Percentiles rank a stretch among this genome's conserved stretches.
Conservation (phyloP, 1,140 invertebrate genomes). For the Cherax destructor region DNA sequence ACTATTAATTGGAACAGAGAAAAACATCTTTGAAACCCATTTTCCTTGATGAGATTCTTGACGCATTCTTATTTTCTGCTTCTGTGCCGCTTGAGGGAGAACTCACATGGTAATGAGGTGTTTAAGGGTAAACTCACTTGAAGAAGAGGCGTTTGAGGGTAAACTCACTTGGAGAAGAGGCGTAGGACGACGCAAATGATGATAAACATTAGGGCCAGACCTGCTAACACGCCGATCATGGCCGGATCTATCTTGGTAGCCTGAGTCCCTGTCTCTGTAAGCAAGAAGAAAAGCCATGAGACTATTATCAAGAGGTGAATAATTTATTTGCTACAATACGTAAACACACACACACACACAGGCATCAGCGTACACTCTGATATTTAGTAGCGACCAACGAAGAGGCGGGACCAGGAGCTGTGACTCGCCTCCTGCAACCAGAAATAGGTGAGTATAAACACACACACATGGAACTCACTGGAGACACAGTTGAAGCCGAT, state of each 20-base stretch:
- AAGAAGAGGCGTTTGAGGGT: too few relatives aligned
- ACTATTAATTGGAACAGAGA: too few relatives aligned
- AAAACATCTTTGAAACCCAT: too few relatives aligned
- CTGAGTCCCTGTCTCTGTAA: not conserved
- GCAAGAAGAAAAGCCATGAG: not conserved
- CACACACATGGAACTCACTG: slow-evolving; percentile 14
- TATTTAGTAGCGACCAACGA: too few relatives aligned
- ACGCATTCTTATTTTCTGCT: too few relatives aligned
- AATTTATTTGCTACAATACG: not conserved
- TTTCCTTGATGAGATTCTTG: too few relatives aligned
- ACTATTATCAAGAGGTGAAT: not conserved
- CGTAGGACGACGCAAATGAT: slow-evolving; percentile 94
- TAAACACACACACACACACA: not conserved
- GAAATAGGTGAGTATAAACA: not conserved
- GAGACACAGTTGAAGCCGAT: slow-evolving; percentile 59
- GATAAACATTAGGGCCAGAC: slow-evolving; percentile 94
- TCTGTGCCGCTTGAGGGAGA: too few relatives aligned
- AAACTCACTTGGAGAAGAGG: slow-evolving; percentile 91
- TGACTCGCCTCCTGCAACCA: too few relatives aligned
- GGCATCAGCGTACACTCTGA: not conserved
- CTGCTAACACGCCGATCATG: slow-evolving; percentile 92
- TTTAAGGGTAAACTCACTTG: too few relatives aligned
- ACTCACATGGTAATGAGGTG: too few relatives aligned
- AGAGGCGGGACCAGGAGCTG: too few relatives aligned
- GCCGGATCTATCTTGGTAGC: slow-evolving; percentile 82